Evolutionary conservation across 2,888 invertebrate genomes (phyloP).

Genomic region (Sympetrum striolatum): DNA sequence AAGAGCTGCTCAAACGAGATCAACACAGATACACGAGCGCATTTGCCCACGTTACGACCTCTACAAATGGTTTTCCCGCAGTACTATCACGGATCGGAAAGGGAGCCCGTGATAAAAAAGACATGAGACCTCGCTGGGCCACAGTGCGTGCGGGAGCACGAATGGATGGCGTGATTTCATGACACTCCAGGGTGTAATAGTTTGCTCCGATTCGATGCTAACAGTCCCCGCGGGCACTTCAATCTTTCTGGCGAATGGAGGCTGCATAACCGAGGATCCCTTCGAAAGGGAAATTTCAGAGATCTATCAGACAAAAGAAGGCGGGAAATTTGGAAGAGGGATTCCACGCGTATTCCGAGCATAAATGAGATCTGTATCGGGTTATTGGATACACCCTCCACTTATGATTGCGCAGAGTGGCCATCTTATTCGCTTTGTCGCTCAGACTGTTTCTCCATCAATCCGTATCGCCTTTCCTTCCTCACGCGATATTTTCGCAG

Average conservation of each 20-base stretch:
- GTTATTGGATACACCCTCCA: background rate
- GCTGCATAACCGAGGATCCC: background rate
- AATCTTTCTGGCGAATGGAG: background rate
- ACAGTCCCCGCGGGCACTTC: background rate
- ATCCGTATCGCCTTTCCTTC: background rate
- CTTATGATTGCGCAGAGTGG: no score
- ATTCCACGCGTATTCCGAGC: background rate
- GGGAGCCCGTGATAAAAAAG: background rate
- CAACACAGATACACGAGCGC: background rate
- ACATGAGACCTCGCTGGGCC: background rate
- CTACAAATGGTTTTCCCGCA: background rate
- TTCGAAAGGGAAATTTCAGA: background rate
- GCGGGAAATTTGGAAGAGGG: background rate
- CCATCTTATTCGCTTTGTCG: no score
- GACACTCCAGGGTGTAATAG: conserved; percentile 31
- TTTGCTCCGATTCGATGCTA: background rate
- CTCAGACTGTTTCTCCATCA: no score
- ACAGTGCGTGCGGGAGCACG: conserved; percentile 4
- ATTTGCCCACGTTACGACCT: background rate
- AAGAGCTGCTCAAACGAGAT: background rate
- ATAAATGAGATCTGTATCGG: background rate
- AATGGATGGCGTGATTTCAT: conserved; percentile 18
- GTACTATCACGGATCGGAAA: background rate
- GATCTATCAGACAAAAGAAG: background rate
- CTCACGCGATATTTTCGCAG: background rate